Conservation (phyloP, 2,888 invertebrate species). For the Lepidocyrtinus sp. region DNA sequence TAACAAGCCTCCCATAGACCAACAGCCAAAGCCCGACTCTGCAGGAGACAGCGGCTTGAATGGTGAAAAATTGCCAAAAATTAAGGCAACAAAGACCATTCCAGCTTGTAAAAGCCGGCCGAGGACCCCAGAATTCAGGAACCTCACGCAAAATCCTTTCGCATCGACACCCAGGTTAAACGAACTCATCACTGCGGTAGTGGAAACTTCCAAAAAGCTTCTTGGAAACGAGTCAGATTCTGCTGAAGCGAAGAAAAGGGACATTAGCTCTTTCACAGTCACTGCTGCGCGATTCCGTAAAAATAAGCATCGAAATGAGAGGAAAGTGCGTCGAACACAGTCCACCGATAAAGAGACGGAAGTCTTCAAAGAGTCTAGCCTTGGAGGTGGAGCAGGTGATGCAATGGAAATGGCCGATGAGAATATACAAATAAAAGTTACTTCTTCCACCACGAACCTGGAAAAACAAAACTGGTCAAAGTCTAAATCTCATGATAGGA, state of each 20-base stretch:
- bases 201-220: conserved; percentile 46
- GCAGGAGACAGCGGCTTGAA: background rate
- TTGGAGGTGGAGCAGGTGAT: background rate
- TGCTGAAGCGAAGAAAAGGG: background rate
- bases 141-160: conserved; percentile 26
- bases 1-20: background rate
- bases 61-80: conserved; percentile 24
- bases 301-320: background rate
- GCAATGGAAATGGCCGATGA: background rate
- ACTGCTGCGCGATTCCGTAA: conserved; percentile 20
- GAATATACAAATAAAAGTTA: too few species aligned
- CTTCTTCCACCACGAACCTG: too few species aligned
- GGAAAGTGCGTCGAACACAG: conserved; percentile 1
- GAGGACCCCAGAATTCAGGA: too few species aligned
- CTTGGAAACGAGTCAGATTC: conserved; percentile 21
- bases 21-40: background rate
- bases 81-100: background rate
- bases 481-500: too few species aligned
- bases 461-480: background rate
- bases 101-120: conserved; percentile 10
- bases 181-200: conserved; percentile 41
- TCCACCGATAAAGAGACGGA: conserved; percentile 40
- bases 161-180: conserved; percentile 31
- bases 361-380: conserved; percentile 4
- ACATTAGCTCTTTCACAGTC: background rate